phyloP scores from a whole-genome alignment of 2,113 vertebrate genomes.

The Sclerurus mexicanus region DNA sequence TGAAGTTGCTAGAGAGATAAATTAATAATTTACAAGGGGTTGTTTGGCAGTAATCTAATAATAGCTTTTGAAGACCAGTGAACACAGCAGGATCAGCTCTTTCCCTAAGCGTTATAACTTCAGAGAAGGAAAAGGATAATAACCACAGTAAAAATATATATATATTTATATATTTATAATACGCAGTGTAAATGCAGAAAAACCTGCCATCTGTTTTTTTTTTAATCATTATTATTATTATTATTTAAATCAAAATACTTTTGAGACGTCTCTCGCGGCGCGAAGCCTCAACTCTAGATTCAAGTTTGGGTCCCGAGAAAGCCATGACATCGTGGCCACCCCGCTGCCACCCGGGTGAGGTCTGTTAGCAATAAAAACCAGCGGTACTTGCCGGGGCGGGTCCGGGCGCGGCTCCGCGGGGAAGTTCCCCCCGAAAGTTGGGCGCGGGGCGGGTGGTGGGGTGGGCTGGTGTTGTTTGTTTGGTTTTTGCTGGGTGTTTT shows the following conservation, averaged over 20 bases:
- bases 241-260: conserved; percentile 78
- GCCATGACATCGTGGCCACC: conserved; percentile 65
- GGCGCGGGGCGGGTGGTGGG: neutral
- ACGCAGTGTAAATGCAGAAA: conserved; percentile 80
- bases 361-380: neutral
- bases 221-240: neutral
- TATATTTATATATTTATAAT: conserved; percentile 79
- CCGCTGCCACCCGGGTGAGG: conserved; percentile 46
- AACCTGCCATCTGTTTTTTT: conserved; percentile 74
- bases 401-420: conserved; percentile 17
- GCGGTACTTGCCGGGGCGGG: conserved; percentile 46
- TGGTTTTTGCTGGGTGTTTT: neutral
- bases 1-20: conserved; percentile 85
- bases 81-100: conserved; percentile 75
- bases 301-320: conserved; percentile 73
- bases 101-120: conserved; percentile 74
- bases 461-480: neutral
- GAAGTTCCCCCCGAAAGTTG: neutral
- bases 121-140: conserved; percentile 70
- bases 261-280: conserved; percentile 68
- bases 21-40: conserved; percentile 90
- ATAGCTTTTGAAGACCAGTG: conserved; percentile 82
- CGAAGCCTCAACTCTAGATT: conserved; percentile 72
- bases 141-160: conserved; percentile 83
- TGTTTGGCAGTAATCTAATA: conserved; percentile 89